A percentile compares a stretch with the other conserved stretches of the same genome.
These are phyloP conservation scores for Neodiprion lecontei DNA, from an alignment of 1,140 invertebrate species.

Conservation along the genomic window DNA sequence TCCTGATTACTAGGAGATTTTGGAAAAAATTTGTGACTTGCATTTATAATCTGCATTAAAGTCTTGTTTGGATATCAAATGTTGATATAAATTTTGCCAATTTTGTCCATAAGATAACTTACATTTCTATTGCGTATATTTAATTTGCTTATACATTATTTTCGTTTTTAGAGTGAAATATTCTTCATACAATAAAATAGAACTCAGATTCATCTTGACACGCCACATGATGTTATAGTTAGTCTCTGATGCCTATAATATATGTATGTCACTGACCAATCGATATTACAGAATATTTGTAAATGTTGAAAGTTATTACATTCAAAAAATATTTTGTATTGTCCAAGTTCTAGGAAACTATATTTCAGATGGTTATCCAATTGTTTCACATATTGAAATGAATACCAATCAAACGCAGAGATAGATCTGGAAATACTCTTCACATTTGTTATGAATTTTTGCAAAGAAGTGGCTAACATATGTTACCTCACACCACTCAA, in stretches of 20 bases:
- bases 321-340: neutral
- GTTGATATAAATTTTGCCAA: neutral
- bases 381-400: neutral
- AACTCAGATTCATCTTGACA: neutral
- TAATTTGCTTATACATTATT: neutral
- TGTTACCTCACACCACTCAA: too few relatives aligned
- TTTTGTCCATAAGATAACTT: neutral
- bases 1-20: too few relatives aligned
- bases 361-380: neutral
- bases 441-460: too few relatives aligned
- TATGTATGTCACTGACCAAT: neutral
- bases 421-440: too few relatives aligned
- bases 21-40: neutral
- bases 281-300: neutral
- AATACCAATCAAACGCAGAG: neutral
- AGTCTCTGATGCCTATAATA: neutral
- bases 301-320: neutral
- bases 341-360: too few relatives aligned
- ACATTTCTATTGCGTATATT: neutral
- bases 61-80: conserved; percentile 1
- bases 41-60: neutral
- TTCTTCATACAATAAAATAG: neutral
- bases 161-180: neutral
- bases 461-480: too few relatives aligned
- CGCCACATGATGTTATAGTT: neutral